Conservation (phyloP, 2,888 invertebrate genomes). For the Bombylius discolor region DNA sequence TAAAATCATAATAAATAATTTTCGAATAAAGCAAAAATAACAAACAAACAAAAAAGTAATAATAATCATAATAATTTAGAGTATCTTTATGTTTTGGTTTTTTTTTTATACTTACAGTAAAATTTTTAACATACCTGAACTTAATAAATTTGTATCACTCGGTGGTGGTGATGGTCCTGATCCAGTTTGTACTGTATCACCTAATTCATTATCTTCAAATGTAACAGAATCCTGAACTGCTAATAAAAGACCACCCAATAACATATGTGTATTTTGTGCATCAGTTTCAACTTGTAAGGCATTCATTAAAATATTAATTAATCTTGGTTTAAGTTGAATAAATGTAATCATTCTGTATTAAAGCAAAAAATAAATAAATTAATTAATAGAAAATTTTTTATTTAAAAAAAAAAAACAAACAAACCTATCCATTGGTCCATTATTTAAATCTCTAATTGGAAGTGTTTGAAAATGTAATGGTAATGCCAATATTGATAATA, state of each 20-base stretch:
- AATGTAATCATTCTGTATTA: constrained; percentile 41
- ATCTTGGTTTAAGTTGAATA: constrained; percentile 55
- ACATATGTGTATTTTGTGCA: constrained; percentile 75
- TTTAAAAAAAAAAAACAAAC: constrained; percentile 6
- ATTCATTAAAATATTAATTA: constrained; percentile 69
- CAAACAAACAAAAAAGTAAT: too few species aligned
- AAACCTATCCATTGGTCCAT: constrained; percentile 41
- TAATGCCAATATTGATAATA: constrained; percentile 81
- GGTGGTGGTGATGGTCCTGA: constrained; percentile 29
- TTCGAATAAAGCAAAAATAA: too few species aligned
- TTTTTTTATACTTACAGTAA: too few species aligned
- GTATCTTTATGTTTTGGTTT: too few species aligned
- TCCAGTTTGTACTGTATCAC: constrained; percentile 40
- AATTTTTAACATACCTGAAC: constrained; percentile 45
- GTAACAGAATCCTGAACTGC: constrained; percentile 68
- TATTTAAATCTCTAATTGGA: constrained; percentile 54
- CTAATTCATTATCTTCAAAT: constrained; percentile 56
- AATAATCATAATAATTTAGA: too few species aligned
- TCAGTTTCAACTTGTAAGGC: constrained; percentile 75
- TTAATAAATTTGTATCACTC: constrained; percentile 44
- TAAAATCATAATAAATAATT: too few species aligned
- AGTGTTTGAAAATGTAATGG: constrained; percentile 83
- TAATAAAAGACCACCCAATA: constrained; percentile 64
- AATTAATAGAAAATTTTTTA: constrained; percentile 23
- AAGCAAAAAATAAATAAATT: neutral